These are phyloP conservation scores for Xerus inauris DNA, from an alignment of 2,113 vertebrate species.

Conservation along the genomic window DNA sequence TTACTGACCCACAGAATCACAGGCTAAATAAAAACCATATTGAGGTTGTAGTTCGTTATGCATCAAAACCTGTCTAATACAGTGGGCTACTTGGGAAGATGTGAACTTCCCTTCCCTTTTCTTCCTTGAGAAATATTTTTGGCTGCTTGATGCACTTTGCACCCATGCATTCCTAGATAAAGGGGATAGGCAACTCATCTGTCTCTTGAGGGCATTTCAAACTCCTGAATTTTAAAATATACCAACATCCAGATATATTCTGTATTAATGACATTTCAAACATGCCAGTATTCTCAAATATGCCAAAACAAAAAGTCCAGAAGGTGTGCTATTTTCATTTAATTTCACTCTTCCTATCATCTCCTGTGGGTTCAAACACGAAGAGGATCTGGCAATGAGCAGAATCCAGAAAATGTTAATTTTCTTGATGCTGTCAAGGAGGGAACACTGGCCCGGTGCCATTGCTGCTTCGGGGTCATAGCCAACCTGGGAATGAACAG, in stretches of 20 bases:
- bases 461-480: neutral
- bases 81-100: neutral
- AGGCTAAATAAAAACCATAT: neutral
- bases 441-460: slow-evolving; percentile 64
- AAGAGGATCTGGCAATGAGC: slow-evolving; percentile 44
- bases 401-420: slow-evolving; percentile 71
- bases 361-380: slow-evolving; percentile 48
- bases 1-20: neutral
- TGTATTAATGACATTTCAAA: neutral
- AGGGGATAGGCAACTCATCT: neutral
- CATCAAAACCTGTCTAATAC: neutral
- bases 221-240: neutral
- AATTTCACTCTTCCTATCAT: slow-evolving; percentile 7
- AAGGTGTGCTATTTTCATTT: slow-evolving; percentile 30
- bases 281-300: neutral
- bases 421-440: slow-evolving; percentile 66
- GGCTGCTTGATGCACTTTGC: neutral
- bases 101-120: neutral
- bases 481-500: slow-evolving; percentile 60
- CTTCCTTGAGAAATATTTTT: slow-evolving; percentile 11
- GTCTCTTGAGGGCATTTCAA: neutral
- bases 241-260: neutral
- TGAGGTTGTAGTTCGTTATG: neutral
- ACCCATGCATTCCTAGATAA: neutral
- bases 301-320: slow-evolving; percentile 4